A percentile compares a stretch with the other conserved stretches of the same genome.
These are phyloP conservation scores for Platycercus adscitus DNA, from an alignment of 2,113 vertebrate species.

Conservation along the genomic window DNA sequence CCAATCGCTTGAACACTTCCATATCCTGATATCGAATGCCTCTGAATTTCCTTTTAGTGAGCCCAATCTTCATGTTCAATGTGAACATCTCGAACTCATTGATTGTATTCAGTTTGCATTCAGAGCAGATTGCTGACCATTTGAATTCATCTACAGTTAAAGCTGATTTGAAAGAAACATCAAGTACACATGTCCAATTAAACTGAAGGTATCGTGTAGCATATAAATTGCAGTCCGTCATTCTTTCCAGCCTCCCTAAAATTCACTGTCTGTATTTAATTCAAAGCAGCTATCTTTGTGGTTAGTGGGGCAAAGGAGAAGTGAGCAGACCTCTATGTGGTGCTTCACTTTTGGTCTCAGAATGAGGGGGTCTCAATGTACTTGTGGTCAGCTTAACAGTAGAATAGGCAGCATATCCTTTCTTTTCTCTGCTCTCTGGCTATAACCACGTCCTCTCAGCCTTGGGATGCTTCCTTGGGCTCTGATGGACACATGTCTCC, in stretches of 20 bases:
- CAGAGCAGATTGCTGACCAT: neutral
- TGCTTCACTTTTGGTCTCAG: neutral
- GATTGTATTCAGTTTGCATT: neutral
- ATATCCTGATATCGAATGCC: neutral
- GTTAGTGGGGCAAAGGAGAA: neutral
- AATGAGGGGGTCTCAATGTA: neutral
- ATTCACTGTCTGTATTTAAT: neutral
- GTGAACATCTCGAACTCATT: neutral
- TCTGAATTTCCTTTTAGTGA: neutral
- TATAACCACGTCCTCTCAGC: neutral
- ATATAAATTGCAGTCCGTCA: constrained; percentile 5
- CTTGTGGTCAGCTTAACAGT: neutral
- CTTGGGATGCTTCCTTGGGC: neutral
- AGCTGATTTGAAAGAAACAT: constrained; percentile 23
- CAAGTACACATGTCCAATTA: constrained; percentile 29
- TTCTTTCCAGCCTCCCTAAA: constrained; percentile 4
- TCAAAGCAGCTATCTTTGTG: neutral
- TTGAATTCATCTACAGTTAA: neutral
- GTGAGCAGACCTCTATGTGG: neutral
- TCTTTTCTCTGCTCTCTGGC: neutral
- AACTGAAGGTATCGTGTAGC: neutral
- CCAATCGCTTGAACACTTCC: neutral
- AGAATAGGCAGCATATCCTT: neutral
- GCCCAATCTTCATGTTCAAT: neutral
- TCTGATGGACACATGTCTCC: neutral